Base-by-base conservation (phyloP, 2,888 invertebrate genomes). In the Pachliopta kotzebuea region DNA sequence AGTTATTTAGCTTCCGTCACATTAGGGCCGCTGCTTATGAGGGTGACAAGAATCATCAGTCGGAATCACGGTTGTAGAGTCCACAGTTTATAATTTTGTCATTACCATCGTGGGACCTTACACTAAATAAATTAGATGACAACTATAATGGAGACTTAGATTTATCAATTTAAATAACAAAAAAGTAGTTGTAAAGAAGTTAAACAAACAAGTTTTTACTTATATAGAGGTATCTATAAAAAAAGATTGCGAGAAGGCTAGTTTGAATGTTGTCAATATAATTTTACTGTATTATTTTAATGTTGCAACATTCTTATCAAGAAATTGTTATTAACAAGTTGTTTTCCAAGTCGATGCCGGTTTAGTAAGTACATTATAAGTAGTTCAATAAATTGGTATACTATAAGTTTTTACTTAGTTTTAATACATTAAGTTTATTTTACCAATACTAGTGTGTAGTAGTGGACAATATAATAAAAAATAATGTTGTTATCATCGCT, bases 1-100 rank as follows among this genome's bases (percentile, higher is more conserved):
- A 76, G 81, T 76, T 79, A 68, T 68, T 64, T 69, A 69, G 75
- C 85, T 87, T 87, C 86, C 86, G 87, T 82, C 80, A 77, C 74
- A 78, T 81, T 78, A 75, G 69, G 61, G 60, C 68, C 68, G 67
- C 65, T 54, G 64, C 66, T 73, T 73, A 69, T 60, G 68, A 68
- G 80, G 76, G 85, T 84, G 85, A 85, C 86, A 83, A 76, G 71
- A 68, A 76, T 78, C 74, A 69, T 73, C 67, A 71, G 71, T 74
- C 69, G 71, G 71, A 68, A 69, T 72, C 68, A 69, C 65, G n/a
- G 61, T 62, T 58, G 69, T 67, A 62, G 67, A 62, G 54, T 67
- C 65, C 69, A 68, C 67, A 61, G 60, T 66, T 58, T 61, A 56
- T 62, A 52, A 65, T 66, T 64, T 67, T 63, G 42, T 56, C 56